Evolutionary conservation across 2,113 vertebrate genomes (phyloP).

Genomic region (Bubalus kerabau): DNA sequence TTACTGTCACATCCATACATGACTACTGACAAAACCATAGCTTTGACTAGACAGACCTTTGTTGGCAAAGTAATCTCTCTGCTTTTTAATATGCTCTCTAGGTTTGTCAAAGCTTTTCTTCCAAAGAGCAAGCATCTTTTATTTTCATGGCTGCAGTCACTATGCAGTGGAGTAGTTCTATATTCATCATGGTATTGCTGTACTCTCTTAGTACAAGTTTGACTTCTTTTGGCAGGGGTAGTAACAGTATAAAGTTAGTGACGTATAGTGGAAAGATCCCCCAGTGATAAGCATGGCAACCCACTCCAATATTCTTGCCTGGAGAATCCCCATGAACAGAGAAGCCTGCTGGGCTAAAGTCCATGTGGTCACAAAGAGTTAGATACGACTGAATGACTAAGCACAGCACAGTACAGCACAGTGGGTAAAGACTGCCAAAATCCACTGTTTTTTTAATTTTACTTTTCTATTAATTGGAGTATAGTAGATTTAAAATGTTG

Average conservation of each 20-base stretch:
- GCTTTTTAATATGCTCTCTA: neutral
- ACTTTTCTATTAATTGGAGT: neutral
- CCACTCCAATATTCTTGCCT: neutral
- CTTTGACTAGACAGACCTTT: neutral
- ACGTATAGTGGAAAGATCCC: neutral
- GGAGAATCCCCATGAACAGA: neutral
- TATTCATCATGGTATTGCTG: neutral
- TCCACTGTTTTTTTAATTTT: neutral
- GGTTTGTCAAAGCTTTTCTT: neutral
- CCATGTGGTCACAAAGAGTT: neutral
- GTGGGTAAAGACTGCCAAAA: neutral
- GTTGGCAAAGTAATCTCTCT: neutral
- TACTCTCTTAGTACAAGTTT: neutral
- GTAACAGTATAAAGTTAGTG: neutral
- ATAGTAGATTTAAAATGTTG: neutral
- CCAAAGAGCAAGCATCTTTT: neutral
- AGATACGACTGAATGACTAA: fast-evolving
- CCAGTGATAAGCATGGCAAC: neutral
- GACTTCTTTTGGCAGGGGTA: neutral
- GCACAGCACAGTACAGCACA: neutral
- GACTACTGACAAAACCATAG: neutral
- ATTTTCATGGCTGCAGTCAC: neutral
- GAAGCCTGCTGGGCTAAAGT: neutral
- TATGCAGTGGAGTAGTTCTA: neutral
- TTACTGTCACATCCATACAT: neutral